Conservation (phyloP, 2,797 vertebrate genomes). For the Sebastes hubbsi region DNA sequence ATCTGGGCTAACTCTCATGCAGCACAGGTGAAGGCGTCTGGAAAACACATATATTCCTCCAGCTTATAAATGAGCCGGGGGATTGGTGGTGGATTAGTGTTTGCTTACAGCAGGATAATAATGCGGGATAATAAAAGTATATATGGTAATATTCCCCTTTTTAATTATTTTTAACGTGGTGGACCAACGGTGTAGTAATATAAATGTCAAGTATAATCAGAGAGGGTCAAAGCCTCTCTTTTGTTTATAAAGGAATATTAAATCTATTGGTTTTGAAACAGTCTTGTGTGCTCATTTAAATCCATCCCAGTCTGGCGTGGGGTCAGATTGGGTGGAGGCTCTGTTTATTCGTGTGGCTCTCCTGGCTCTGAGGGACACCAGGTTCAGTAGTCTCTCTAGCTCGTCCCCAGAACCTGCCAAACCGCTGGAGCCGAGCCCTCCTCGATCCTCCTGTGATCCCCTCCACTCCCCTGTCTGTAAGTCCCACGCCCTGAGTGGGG, state of each 20-base stretch:
- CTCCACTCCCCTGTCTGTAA: slow-evolving; percentile 65
- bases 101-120: slow-evolving; percentile 57
- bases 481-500: slow-evolving; percentile 76
- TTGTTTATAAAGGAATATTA: slow-evolving; percentile 36
- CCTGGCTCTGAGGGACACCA: slow-evolving; percentile 78
- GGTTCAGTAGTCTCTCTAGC: slow-evolving; percentile 78
- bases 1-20: slow-evolving; percentile 13
- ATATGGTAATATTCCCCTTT: slow-evolving; percentile 50
- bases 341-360: slow-evolving; percentile 71
- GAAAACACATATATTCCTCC: slow-evolving; percentile 38
- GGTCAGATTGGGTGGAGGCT: slow-evolving; percentile 70
- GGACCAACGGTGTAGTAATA: slow-evolving; percentile 17
- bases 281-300: slow-evolving; percentile 56
- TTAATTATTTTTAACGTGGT: slow-evolving; percentile 44
- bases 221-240: slow-evolving; percentile 6
- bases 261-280: slow-evolving; percentile 21
- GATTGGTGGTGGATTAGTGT: slow-evolving; percentile 58
- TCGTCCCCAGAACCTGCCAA: slow-evolving; percentile 70
- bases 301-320: slow-evolving; percentile 62
- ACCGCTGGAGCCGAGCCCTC: slow-evolving; percentile 21
- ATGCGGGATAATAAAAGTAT: slow-evolving; percentile 40
- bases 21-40: slow-evolving; percentile 46
- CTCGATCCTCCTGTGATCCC: slow-evolving; percentile 42
- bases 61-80: slow-evolving; percentile 46
- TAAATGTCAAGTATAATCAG: slow-evolving; percentile 55